These are phyloP conservation scores for Garra rufa DNA, from an alignment of 2,113 vertebrate species.

Conservation along the genomic window DNA sequence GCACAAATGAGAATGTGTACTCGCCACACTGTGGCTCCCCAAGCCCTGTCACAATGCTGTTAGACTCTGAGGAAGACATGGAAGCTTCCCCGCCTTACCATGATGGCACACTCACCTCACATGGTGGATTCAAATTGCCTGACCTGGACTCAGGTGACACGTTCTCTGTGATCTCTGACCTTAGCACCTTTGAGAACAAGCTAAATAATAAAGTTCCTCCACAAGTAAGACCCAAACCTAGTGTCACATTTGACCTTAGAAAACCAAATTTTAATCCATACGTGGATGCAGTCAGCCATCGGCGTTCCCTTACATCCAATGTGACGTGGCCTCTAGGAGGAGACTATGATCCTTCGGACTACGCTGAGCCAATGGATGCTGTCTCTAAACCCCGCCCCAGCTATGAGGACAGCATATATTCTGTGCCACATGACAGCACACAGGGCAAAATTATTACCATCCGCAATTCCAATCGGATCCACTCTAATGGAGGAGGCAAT, in stretches of 20 bases:
- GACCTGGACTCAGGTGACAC: conserved; percentile 88
- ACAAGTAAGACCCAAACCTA: conserved; percentile 88
- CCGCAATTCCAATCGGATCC: conserved; percentile 91
- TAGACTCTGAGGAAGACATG: conserved; percentile 91
- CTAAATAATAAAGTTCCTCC: conserved; percentile 91
- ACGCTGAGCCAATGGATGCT: conserved; percentile 92
- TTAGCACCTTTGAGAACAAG: conserved; percentile 87
- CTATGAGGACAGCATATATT: conserved; percentile 97
- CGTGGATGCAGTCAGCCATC: conserved; percentile 81
- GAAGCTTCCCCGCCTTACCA: conserved; percentile 85
- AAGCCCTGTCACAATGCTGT: conserved; percentile 87
- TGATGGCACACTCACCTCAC: conserved; percentile 79
- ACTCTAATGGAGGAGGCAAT: conserved; percentile 88
- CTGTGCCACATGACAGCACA: conserved; percentile 95
- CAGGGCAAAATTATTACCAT: conserved; percentile 98
- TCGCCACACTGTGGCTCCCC: conserved; percentile 92
- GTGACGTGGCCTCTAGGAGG: conserved; percentile 85
- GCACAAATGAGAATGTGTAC: conserved; percentile 85
- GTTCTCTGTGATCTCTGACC: conserved; percentile 82
- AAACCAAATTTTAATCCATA: conserved; percentile 85
- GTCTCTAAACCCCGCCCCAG: conserved; percentile 89
- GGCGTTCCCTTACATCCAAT: conserved; percentile 86
- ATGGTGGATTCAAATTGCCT: conserved; percentile 85
- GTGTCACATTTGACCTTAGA: conserved; percentile 85
- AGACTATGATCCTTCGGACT: conserved; percentile 92